Conservation (phyloP, 1,140 invertebrate species). For the Drosophila paulistorum region DNA sequence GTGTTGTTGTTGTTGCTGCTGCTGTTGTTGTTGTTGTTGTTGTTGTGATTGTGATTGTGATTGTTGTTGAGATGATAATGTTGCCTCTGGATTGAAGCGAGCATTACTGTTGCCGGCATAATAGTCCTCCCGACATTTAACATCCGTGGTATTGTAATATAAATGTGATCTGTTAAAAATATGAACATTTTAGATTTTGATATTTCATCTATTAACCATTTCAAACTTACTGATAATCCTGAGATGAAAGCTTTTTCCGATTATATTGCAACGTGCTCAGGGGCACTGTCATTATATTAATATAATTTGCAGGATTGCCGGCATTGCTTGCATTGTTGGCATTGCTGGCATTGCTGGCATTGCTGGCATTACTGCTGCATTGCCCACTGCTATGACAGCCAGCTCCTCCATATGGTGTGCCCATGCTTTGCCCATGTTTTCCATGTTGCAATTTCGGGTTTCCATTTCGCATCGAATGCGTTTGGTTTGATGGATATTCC, state of each 20-base stretch:
- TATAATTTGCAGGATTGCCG: conserved; percentile 68
- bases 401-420: conserved; percentile 41
- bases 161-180: conserved; percentile 61
- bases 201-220: not conserved
- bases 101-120: conserved; percentile 54
- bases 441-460: conserved; percentile 49
- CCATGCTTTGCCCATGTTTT: conserved; percentile 31
- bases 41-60: conserved; percentile 42
- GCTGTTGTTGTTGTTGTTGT: conserved; percentile 30
- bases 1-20: conserved; percentile 26
- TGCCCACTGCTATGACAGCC: conserved; percentile 57
- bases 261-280: conserved; percentile 78
- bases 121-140: conserved; percentile 76
- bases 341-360: conserved; percentile 61
- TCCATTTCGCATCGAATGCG: conserved; percentile 46
- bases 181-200: not conserved
- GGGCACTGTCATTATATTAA: conserved; percentile 79
- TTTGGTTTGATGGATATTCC: conserved; percentile 53
- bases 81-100: conserved; percentile 21
- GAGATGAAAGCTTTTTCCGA: conserved; percentile 73
- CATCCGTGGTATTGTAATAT: conserved; percentile 75
- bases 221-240: conserved; percentile 79
- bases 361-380: conserved; percentile 58
- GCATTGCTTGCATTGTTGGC: conserved; percentile 62
- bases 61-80: conserved; percentile 39